Evolutionary conservation across 2,797 vertebrate species (phyloP).

Genomic region (Cossypha caffra): DNA sequence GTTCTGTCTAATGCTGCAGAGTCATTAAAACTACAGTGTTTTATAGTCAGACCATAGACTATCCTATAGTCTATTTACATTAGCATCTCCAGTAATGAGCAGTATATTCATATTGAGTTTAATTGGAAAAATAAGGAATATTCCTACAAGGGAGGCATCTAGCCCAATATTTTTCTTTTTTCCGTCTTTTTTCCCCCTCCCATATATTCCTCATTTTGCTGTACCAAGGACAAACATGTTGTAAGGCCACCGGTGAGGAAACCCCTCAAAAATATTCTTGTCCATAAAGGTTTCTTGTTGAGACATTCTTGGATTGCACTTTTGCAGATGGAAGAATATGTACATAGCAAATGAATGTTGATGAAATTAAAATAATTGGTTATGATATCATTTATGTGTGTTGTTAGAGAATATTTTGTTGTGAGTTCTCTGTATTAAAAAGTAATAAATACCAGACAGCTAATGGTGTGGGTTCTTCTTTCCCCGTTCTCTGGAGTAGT

Average conservation of each 20-base stretch:
- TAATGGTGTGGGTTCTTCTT: slow-evolving; percentile 48
- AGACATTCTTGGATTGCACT: slow-evolving; percentile 78
- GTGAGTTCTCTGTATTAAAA: slow-evolving; percentile 81
- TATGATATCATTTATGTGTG: slow-evolving; percentile 74
- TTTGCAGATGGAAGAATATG: slow-evolving; percentile 77
- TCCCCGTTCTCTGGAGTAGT: neutral
- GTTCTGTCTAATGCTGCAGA: neutral
- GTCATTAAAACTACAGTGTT: neutral
- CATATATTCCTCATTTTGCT: slow-evolving; percentile 38
- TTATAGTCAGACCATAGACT: neutral
- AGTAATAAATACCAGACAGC: slow-evolving; percentile 75
- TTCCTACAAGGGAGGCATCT: slow-evolving; percentile 43
- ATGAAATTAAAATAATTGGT: slow-evolving; percentile 75
- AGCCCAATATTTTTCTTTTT: neutral
- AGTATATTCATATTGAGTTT: slow-evolving; percentile 1
- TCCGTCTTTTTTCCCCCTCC: accelerated
- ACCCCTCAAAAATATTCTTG: slow-evolving; percentile 41
- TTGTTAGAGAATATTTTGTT: slow-evolving; percentile 79
- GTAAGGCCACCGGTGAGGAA: slow-evolving; percentile 49
- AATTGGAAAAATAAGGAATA: slow-evolving; percentile 34
- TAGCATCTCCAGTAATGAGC: slow-evolving; percentile 14
- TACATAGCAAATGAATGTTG: slow-evolving; percentile 81
- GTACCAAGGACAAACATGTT: slow-evolving; percentile 55
- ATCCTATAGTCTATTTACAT: neutral
- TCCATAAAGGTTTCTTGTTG: slow-evolving; percentile 68